A percentile compares a stretch with the other conserved stretches of the same genome.
Evolutionary conservation across 2,888 invertebrate genomes (phyloP).

Genomic region (Eilema sororculum): DNA sequence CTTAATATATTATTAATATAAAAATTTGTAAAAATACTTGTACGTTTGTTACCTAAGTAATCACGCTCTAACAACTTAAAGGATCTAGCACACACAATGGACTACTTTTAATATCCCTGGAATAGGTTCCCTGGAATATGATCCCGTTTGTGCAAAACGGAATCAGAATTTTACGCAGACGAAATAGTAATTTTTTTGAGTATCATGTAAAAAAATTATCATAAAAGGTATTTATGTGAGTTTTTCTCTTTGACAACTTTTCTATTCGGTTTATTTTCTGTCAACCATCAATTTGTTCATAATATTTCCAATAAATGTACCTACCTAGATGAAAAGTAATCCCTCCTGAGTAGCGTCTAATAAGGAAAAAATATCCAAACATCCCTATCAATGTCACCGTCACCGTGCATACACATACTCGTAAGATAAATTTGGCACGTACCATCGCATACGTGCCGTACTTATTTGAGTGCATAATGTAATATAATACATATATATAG

Average conservation of each 20-base stretch:
- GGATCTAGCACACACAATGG: too few species aligned
- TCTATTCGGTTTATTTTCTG: not conserved
- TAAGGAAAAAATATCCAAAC: not conserved
- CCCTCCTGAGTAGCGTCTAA: not conserved
- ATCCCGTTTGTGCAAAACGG: too few species aligned
- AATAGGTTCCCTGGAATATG: too few species aligned
- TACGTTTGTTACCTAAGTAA: too few species aligned
- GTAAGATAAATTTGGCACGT: not conserved
- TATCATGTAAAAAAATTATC: too few species aligned
- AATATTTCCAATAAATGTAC: not conserved
- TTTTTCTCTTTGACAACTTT: not conserved
- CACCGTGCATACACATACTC: not conserved
- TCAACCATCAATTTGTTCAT: not conserved
- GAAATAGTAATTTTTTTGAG: too few species aligned
- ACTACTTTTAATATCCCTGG: too few species aligned
- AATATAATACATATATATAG: slow-evolving; percentile 15
- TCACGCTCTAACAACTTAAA: too few species aligned
- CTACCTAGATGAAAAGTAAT: not conserved
- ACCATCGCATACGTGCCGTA: not conserved
- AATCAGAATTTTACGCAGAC: too few species aligned
- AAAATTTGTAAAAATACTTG: too few species aligned
- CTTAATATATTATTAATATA: too few species aligned
- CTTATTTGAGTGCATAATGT: not conserved
- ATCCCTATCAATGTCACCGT: not conserved
- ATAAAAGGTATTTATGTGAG: too few species aligned